These are phyloP conservation scores for Alfaro cultratus DNA, from an alignment of 2,797 vertebrate species.

Conservation along the genomic window DNA sequence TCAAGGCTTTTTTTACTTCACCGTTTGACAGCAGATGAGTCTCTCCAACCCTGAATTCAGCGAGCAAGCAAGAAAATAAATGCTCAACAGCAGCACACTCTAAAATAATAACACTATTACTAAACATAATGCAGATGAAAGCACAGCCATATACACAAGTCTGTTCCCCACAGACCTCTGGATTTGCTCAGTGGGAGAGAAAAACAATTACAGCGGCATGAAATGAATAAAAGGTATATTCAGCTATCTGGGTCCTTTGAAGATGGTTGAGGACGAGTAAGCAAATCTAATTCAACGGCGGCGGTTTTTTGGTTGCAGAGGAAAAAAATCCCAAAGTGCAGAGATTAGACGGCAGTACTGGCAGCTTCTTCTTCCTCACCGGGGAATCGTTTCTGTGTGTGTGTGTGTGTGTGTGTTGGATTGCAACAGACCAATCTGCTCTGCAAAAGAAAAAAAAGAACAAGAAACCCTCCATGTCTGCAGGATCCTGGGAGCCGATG, in stretches of 20 bases:
- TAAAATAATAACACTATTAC: conserved; percentile 61
- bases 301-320: conserved; percentile 42
- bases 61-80: conserved; percentile 15
- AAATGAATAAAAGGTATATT: conserved; percentile 74
- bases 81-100: conserved; percentile 28
- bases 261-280: conserved; percentile 67
- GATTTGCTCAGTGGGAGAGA: conserved; percentile 56
- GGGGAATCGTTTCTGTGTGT: conserved; percentile 2
- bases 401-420: background rate
- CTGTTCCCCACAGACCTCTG: conserved; percentile 58
- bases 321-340: conserved; percentile 52
- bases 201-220: conserved; percentile 67
- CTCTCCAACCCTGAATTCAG: conserved; percentile 53
- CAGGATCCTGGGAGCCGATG: conserved; percentile 54
- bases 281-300: conserved; percentile 69
- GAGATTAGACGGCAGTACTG: conserved; percentile 55
- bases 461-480: conserved; percentile 27
- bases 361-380: conserved; percentile 37
- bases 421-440: conserved; percentile 21
- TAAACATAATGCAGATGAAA: conserved; percentile 71
- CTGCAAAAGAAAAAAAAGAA: conserved; percentile 37
- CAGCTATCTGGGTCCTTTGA: conserved; percentile 72
- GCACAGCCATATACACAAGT: conserved; percentile 42
- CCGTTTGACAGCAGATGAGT: conserved; percentile 60
- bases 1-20: conserved; percentile 39